These are phyloP conservation scores for Melipona quadrifasciata DNA, from an alignment of 1,140 invertebrate species.

Conservation along the genomic window DNA sequence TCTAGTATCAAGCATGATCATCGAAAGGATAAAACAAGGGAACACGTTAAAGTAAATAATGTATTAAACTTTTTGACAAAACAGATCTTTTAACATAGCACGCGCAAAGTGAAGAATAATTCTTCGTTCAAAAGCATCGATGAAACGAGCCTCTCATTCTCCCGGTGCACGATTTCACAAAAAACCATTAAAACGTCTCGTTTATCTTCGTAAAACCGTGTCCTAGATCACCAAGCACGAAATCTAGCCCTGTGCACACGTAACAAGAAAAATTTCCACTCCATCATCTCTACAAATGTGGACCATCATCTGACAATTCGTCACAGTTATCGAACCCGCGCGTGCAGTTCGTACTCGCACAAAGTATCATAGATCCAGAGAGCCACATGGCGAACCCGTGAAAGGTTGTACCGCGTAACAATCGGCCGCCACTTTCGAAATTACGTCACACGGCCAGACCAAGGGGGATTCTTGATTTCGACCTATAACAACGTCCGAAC, in stretches of 20 bases:
- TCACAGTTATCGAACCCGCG: too few species aligned
- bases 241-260: neutral
- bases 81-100: neutral
- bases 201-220: neutral
- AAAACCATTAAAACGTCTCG: neutral
- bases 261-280: neutral
- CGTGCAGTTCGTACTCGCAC: too few species aligned
- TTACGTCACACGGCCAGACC: constrained; percentile 23
- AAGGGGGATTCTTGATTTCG: constrained; percentile 30
- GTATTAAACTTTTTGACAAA: neutral
- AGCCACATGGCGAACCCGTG: neutral
- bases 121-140: neutral
- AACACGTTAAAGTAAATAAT: neutral
- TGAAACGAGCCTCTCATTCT: constrained; percentile 4
- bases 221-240: neutral
- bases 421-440: constrained; percentile 29
- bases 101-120: neutral
- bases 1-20: neutral
- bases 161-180: neutral
- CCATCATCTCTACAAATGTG: too few species aligned
- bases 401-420: constrained; percentile 42
- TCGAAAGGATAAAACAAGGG: neutral
- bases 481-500: neutral
- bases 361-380: neutral
- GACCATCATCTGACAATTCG: too few species aligned